Percentiles rank a stretch among this genome's conserved stretches.
These are phyloP conservation scores for Acronicta alni DNA, from an alignment of 2,888 invertebrate genomes.

Conservation along the genomic window DNA sequence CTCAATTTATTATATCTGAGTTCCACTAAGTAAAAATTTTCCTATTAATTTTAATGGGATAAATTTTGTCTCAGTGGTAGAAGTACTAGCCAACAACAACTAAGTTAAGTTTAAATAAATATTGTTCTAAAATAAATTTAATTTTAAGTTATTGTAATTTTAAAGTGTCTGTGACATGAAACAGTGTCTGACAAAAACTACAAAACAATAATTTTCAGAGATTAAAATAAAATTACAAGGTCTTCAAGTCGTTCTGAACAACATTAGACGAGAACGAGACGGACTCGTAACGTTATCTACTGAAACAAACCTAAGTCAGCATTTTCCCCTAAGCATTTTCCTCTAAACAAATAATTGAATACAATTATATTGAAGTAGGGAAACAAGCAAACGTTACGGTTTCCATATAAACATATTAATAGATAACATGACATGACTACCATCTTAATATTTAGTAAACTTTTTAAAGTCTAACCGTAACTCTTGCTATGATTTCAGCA, in stretches of 20 bases:
- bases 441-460: too few relatives aligned
- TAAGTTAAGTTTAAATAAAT: too few relatives aligned
- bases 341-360: slow-evolving; percentile 7
- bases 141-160: not conserved
- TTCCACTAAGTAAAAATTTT: too few relatives aligned
- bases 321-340: not conserved
- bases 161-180: too few relatives aligned
- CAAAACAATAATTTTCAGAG: not conserved
- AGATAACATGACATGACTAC: too few relatives aligned
- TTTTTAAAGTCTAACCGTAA: too few relatives aligned
- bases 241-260: slow-evolving; percentile 7
- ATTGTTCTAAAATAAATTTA: not conserved
- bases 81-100: too few relatives aligned
- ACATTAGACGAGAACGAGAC: slow-evolving; percentile 2
- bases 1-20: too few relatives aligned
- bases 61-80: too few relatives aligned
- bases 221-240: slow-evolving; percentile 6
- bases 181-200: not conserved
- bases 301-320: slow-evolving; percentile 28
- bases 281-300: slow-evolving; percentile 20
- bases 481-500: too few relatives aligned
- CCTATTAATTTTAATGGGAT: not conserved
- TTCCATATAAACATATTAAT: too few relatives aligned
- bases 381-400: not conserved
- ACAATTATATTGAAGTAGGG: slow-evolving; percentile 1